These are phyloP conservation scores for Halocaridina rubra DNA, from an alignment of 2,888 invertebrate species.

Conservation along the genomic window DNA sequence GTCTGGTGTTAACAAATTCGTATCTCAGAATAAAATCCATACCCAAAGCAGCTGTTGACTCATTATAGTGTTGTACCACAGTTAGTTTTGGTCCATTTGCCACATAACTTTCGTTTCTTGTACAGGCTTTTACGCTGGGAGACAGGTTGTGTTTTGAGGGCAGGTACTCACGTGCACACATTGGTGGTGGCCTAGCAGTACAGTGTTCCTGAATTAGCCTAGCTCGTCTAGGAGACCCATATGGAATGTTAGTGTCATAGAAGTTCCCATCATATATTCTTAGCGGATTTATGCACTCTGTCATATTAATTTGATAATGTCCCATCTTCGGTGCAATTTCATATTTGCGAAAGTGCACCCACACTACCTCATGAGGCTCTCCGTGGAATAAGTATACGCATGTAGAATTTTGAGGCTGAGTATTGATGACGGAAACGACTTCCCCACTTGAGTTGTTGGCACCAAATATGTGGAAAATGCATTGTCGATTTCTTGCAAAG, in stretches of 20 bases:
- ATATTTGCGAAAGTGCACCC: conserved; percentile 86
- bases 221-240: conserved; percentile 48
- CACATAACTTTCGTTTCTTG: conserved; percentile 59
- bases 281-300: conserved; percentile 62
- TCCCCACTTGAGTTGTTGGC: conserved; percentile 60
- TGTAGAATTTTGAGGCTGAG: conserved; percentile 83
- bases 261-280: conserved; percentile 61
- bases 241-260: conserved; percentile 51
- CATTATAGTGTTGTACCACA: conserved; percentile 59
- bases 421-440: conserved; percentile 69
- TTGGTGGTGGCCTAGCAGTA: conserved; percentile 54
- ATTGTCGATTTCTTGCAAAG: conserved; percentile 59
- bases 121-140: conserved; percentile 53
- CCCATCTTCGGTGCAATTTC: conserved; percentile 73
- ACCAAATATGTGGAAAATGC: conserved; percentile 61
- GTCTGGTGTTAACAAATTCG: conserved; percentile 61
- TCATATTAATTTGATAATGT: conserved; percentile 53
- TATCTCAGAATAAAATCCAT: conserved; percentile 60
- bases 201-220: conserved; percentile 54
- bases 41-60: conserved; percentile 58
- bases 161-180: conserved; percentile 62
- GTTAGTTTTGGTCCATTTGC: conserved; percentile 59
- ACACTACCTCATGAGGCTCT: conserved; percentile 78
- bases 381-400: conserved; percentile 82
- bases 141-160: conserved; percentile 27